Evolutionary conservation across 2,113 vertebrate species (phyloP), one percentile per base, ranked within the genome.

Genomic region (Pholis gunnellus): DNA sequence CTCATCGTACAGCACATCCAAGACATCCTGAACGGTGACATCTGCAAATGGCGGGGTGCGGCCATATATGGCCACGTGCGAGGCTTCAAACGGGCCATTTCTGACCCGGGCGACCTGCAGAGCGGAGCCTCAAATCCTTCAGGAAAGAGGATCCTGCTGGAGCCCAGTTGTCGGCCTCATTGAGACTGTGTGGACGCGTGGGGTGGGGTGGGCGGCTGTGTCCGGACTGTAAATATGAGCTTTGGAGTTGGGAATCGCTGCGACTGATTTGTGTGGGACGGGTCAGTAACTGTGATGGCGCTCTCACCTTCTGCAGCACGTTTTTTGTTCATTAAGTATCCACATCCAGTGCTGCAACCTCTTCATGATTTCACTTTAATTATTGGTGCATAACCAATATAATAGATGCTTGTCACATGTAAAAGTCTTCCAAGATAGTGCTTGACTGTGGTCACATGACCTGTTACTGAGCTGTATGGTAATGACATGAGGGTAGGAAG

Each of bases 1-100:
- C 96, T 99, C 67, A 99, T 99, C 0, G 98, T 99, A 65, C 98
- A 99, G 93, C 98, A 99, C 94, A 99, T 99, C 57, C 98, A 99
- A 66, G 98, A 99, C 93, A 99, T 99, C 72, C 95, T 99, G 0
- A 99, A 94, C 0, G 98, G 97, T 0, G 98, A 98, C 89, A 94
- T 99, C 93, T 98, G 98, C 93, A 99, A 97, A 80, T 98, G 98
- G 96, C 97, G 99, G 82, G 96, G 97, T 0, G 95, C 93, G 0
- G 87, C 95, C 0, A 2, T 94, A 25, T 97, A 96, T 0, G 93
- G 96, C 11, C 94, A 97, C 1, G 87, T 83, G 54, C 96, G 95
- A 18, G 91, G 86, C 20, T 94, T 94, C 86, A 99, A 99, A 88
- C 95, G 98, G 79, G 92, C 94, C 0, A 92, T 96, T 69, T 92